Evolutionary conservation across 2,113 vertebrate genomes (phyloP), one percentile per base, ranked within the genome.

Genomic region (Semicossyphus pulcher): DNA sequence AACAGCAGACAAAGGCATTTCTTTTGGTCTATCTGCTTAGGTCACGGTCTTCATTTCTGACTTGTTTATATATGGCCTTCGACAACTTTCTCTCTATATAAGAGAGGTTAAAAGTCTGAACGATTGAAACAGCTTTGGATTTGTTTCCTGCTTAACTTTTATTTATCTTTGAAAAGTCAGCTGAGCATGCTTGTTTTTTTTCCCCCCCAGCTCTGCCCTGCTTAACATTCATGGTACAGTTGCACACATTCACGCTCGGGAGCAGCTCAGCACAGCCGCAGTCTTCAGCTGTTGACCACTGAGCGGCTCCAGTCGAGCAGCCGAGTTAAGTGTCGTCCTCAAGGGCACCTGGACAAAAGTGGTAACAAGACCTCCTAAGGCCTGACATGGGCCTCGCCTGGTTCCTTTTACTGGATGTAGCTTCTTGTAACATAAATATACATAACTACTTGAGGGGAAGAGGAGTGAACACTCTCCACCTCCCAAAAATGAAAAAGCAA

Each of bases 161-260:
- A 61, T 70, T 76, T 76, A 69, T 75, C 69, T 63, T n/a, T 21
- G 59, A 31, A 53, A 75, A 76, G 48, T 70, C 47, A 65, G 20
- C 45, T 45, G n/a, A 76, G 51, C 54, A 10, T 63, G 39, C 41
- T 45, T 63, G 71, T 54, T 76, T 45, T 67, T 71, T 70, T 66
- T 15, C 18, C n/a, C n/a, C n/a, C n/a, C n/a, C 53, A 53, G 62
- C 59, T 52, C 23, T 74, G 57, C 59, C 34, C 72, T 84, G 72
- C 54, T 87, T 84, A 85, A 81, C 82, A 87, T 87, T 89, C 87
- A 79, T 63, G 56, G 71, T 71, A 74, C 57, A 67, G 73, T 60
- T 48, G 51, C 42, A 64, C 64, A 76, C 29, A 66, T 81, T 80
- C 66, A 82, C 31, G 31, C 72, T 69, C 75, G 80, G 72, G 68